Evolutionary conservation across 2,888 invertebrate genomes (phyloP).

Genomic region (Calliphora vomitoria): DNA sequence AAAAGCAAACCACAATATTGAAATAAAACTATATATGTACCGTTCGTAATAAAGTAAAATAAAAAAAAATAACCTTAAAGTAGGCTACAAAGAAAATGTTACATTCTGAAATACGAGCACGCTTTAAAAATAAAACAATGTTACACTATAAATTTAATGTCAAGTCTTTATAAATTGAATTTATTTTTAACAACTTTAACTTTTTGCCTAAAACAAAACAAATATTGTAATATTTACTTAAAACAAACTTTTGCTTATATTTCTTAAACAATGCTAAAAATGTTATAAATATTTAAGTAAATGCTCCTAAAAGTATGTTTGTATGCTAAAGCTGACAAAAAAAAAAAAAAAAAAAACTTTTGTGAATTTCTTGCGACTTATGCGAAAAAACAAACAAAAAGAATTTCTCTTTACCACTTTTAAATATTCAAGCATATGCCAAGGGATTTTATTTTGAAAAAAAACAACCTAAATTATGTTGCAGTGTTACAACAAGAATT

Average conservation of each 20-base stretch:
- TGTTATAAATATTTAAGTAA: slow-evolving; percentile 52
- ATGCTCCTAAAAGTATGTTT: slow-evolving; percentile 48
- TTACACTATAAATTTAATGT: slow-evolving; percentile 18
- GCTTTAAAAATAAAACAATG: background rate
- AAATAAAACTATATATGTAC: slow-evolving; percentile 7
- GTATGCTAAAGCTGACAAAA: background rate
- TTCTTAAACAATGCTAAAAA: background rate
- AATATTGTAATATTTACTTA: no score
- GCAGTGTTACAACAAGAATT: slow-evolving; percentile 7
- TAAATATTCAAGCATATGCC: slow-evolving; percentile 37
- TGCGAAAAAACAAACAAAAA: slow-evolving; percentile 26
- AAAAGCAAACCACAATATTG: slow-evolving; percentile 44
- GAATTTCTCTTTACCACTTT: slow-evolving; percentile 32
- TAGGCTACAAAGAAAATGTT: slow-evolving; percentile 44
- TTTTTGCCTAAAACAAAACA: background rate
- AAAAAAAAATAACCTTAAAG: slow-evolving; percentile 17
- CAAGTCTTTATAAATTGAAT: background rate
- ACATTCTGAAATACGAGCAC: background rate
- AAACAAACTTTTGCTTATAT: no score
- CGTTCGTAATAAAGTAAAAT: slow-evolving; percentile 1
- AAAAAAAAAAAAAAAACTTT: slow-evolving; percentile 12
- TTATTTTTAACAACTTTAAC: background rate
- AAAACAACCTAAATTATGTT: slow-evolving; percentile 33
- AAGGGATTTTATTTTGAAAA: slow-evolving; percentile 18
- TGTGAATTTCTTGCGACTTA: slow-evolving; percentile 7